Evolutionary conservation across 2,113 vertebrate species (phyloP).

Genomic region (Leptosomus discolor): DNA sequence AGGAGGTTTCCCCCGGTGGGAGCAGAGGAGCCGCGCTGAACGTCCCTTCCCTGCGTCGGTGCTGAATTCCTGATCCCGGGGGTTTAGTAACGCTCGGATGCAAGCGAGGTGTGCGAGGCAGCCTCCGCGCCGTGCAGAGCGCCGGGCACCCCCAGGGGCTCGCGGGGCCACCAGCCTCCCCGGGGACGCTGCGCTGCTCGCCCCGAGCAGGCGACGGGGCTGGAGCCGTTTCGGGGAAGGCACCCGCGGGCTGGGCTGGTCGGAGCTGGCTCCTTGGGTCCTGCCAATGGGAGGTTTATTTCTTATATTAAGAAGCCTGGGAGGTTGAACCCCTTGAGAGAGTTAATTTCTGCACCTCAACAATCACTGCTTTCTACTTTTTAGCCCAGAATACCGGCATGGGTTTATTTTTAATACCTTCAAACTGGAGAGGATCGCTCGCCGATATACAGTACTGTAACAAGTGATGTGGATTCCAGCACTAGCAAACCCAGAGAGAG

Average conservation of each 20-base stretch:
- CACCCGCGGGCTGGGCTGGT: fast-evolving
- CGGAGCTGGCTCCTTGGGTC: background rate
- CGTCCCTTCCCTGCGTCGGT: background rate
- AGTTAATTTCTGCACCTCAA: slow-evolving; percentile 1
- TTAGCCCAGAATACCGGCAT: fast-evolving
- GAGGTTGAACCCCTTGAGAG: background rate
- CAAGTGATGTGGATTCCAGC: background rate
- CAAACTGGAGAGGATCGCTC: background rate
- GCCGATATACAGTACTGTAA: background rate
- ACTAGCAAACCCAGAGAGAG: background rate
- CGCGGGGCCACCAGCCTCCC: fast-evolving
- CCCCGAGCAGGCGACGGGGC: background rate
- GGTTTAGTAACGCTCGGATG: background rate
- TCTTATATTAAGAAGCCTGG: slow-evolving; percentile 53
- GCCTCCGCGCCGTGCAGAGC: background rate
- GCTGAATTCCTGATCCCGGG: background rate
- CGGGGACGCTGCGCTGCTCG: fast-evolving
- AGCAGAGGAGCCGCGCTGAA: fast-evolving
- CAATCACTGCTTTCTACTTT: slow-evolving; percentile 15
- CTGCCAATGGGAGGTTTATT: background rate
- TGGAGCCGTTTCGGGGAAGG: background rate
- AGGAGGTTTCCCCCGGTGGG: background rate
- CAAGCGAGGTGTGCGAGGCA: background rate
- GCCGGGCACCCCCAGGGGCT: background rate
- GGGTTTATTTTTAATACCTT: background rate